These are phyloP conservation scores for Peromyscus nudipes DNA, from an alignment of 2,797 vertebrate genomes.

Conservation along the genomic window DNA sequence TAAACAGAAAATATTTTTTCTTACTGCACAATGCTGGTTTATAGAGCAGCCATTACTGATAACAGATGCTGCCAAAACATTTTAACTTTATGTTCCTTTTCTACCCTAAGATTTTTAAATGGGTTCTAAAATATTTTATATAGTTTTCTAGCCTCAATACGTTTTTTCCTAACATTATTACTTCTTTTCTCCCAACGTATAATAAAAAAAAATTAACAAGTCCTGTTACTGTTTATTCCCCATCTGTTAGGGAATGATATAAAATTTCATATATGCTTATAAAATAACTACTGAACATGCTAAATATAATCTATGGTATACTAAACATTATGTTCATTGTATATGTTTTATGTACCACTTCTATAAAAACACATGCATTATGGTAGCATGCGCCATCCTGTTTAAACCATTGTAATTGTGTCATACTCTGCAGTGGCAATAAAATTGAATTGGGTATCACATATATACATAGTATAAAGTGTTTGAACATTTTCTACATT, in stretches of 20 bases:
- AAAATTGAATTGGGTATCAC: conserved; percentile 44
- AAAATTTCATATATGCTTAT: conserved; percentile 82
- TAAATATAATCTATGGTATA: conserved; percentile 78
- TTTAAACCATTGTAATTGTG: conserved; percentile 63
- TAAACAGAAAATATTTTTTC: conserved; percentile 74
- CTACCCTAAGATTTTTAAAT: conserved; percentile 73
- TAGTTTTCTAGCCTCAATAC: conserved; percentile 76
- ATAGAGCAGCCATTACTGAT: conserved; percentile 68
- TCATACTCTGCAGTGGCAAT: not conserved
- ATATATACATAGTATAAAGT: not conserved
- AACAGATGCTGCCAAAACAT: conserved; percentile 79
- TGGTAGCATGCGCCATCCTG: conserved; percentile 45
- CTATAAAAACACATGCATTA: conserved; percentile 58
- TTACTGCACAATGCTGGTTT: conserved; percentile 66
- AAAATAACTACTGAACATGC: conserved; percentile 77
- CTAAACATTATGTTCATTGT: conserved; percentile 76
- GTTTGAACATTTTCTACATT: conserved; percentile 10
- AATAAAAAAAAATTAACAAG: conserved; percentile 79
- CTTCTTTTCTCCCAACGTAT: conserved; percentile 69
- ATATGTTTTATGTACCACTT: conserved; percentile 72
- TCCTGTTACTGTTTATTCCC: conserved; percentile 81
- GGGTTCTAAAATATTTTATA: conserved; percentile 79
- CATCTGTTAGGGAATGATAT: conserved; percentile 79
- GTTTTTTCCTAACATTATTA: conserved; percentile 77
- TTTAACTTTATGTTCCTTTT: conserved; percentile 75